Percentiles rank a stretch among this genome's conserved stretches.
phyloP scores from a whole-genome alignment of 2,797 vertebrate species.

The Podarcis lilfordi region DNA sequence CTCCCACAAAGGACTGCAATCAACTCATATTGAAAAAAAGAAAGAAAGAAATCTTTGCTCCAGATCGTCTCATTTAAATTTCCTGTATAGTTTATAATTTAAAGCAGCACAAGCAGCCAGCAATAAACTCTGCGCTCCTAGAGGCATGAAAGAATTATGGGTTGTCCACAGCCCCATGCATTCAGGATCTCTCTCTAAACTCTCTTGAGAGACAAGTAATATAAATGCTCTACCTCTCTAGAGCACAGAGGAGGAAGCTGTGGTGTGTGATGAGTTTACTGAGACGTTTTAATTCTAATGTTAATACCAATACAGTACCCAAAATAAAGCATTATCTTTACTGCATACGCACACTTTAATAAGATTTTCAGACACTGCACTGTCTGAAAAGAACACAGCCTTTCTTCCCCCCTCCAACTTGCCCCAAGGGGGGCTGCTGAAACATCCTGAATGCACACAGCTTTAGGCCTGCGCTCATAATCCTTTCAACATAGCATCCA shows the following conservation, averaged over 20 bases:
- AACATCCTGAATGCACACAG: slow-evolving; percentile 59
- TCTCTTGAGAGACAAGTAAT: slow-evolving; percentile 46
- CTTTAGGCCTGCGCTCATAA: slow-evolving; percentile 59
- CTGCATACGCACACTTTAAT: accelerated
- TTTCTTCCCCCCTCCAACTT: neutral
- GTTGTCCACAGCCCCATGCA: slow-evolving; percentile 31
- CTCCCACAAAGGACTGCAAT: neutral
- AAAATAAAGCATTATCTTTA: slow-evolving; percentile 50
- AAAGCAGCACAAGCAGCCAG: slow-evolving; percentile 30
- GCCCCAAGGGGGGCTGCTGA: slow-evolving; percentile 44
- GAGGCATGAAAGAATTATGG: slow-evolving; percentile 52
- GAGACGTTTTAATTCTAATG: neutral
- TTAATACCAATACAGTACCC: slow-evolving; percentile 19
- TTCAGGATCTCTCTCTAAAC: neutral
- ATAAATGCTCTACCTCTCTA: slow-evolving; percentile 43
- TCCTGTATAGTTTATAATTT: slow-evolving; percentile 44
- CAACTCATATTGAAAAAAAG: neutral
- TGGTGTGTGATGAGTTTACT: slow-evolving; percentile 26
- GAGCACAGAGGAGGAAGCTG: slow-evolving; percentile 47
- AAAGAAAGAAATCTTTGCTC: slow-evolving; percentile 28
- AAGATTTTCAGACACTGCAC: slow-evolving; percentile 58
- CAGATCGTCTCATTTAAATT: slow-evolving; percentile 38
- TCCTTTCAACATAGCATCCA: slow-evolving; percentile 42
- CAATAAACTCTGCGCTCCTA: slow-evolving; percentile 45
- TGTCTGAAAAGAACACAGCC: slow-evolving; percentile 22